Percentiles rank a stretch among this genome's conserved stretches.
These are phyloP conservation scores for Musca domestica DNA, from an alignment of 1,140 invertebrate species.

Conservation along the genomic window DNA sequence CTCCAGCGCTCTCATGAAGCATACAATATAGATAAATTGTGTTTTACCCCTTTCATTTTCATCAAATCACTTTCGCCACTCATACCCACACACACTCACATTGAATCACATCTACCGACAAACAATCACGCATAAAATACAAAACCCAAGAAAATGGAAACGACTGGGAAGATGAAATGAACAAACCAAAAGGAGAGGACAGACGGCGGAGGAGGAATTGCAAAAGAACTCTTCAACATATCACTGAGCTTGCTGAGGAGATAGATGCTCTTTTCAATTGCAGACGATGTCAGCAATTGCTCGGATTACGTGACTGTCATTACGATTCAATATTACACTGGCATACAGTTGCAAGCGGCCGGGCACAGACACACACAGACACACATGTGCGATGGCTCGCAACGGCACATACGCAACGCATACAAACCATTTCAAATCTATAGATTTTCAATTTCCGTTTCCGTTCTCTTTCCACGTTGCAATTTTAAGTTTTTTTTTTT, in stretches of 20 bases:
- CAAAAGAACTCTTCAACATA: not conserved
- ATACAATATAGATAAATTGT: no score
- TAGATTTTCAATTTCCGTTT: constrained; percentile 16
- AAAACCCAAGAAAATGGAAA: no score
- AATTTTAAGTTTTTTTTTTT: not conserved
- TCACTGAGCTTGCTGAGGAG: not conserved
- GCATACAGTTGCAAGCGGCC: no score
- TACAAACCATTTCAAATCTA: constrained; percentile 14
- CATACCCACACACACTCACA: no score
- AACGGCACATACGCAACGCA: not conserved
- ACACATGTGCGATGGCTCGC: not conserved
- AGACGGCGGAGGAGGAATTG: no score
- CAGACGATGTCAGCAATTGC: constrained; percentile 15
- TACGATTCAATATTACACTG: constrained; percentile 6
- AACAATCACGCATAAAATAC: no score
- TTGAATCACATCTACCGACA: no score
- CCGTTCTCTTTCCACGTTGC: not conserved
- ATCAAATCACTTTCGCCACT: no score
- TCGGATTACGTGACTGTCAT: constrained; percentile 15
- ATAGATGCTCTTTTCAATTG: constrained; percentile 14
- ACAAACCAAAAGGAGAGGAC: no score
- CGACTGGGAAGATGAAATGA: no score
- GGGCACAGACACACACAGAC: not conserved
- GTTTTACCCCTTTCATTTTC: no score
- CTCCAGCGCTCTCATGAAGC: no score